Evolutionary conservation across 2,888 invertebrate species (phyloP), one percentile per base, ranked within the genome.

Genomic region (Aspidapion aeneum): DNA sequence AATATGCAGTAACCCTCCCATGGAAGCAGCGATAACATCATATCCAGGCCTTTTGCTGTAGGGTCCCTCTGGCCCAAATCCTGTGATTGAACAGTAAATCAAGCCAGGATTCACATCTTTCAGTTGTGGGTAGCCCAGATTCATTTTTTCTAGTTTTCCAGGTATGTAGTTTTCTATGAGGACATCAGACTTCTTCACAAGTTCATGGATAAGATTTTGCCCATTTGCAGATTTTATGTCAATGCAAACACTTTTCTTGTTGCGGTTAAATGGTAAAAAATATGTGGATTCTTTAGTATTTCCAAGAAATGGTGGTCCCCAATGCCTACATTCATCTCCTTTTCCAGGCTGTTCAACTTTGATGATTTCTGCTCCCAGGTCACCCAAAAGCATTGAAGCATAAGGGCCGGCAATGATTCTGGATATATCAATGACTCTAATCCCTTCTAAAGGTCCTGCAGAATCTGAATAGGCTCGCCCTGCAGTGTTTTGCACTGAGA

Each of bases 151-250:
- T 70, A 98, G 79, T 74, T 94, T 95, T 0, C 96, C 97, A 0
- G 98, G 97, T 0, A 98, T 82, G 80, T 90, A 98, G 80, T 98
- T 98, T 78, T 98, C 98, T 1, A 98, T 85, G 1, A 98, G 75
- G 5, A 98, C 88, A 82, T 98, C 98, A 75, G 90, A 90, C 74
- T 89, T 86, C 57, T 79, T 80, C 0, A 89, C 91, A 69, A 98
- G 79, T 69, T 93, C 87, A 69, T 88, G 83, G 22, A 94, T 81
- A 7, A 94, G 77, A 55, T 83, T 71, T 68, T 77, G 78, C 67
- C 95, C 93, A 74, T 85, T 82, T 18, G 82, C 76, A 1, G 83
- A 82, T 77, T 94, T 94, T 48, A 98, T 81, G 80, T 98, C 88
- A 58, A 98, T 82, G 73, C 93, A 93, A 22, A 96, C 82, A 79